Conservation (phyloP, 2,113 vertebrate species). For the Bufo bufo region DNA sequence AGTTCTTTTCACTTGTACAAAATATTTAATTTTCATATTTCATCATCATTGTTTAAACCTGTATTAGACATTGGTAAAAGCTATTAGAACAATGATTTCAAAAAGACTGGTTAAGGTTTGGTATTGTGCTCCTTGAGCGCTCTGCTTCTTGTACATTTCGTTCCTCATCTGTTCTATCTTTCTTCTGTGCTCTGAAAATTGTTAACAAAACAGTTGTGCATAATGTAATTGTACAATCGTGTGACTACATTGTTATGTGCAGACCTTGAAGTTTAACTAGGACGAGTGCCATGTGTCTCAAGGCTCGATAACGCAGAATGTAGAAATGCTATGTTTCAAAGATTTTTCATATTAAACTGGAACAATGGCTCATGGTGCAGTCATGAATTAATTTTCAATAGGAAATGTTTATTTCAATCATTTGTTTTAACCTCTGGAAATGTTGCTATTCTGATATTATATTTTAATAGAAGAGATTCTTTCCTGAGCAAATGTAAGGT, state of each 20-base stretch:
- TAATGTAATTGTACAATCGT: constrained; percentile 14
- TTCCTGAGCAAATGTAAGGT: neutral
- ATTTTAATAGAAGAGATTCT: neutral
- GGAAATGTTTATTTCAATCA: neutral
- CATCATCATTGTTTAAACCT: too few species aligned
- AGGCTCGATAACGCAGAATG: constrained; percentile 14
- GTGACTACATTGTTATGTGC: constrained; percentile 15
- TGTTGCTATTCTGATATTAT: neutral
- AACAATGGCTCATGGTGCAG: neutral
- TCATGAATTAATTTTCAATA: neutral
- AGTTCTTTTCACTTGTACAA: neutral
- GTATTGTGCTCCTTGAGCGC: constrained; percentile 13
- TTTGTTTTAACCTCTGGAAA: neutral
- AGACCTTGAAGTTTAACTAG: constrained; percentile 37
- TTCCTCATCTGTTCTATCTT: constrained; percentile 7
- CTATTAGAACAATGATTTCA: neutral
- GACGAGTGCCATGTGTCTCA: neutral
- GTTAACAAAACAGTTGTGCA: neutral
- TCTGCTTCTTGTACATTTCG: neutral
- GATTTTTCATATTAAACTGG: neutral
- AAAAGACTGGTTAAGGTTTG: constrained; percentile 16
- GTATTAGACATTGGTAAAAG: neutral
- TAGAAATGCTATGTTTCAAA: constrained; percentile 1
- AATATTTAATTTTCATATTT: neutral
- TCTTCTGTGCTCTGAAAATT: neutral